Conservation (phyloP, 2,888 invertebrate genomes). For the Stenurella melanura region DNA sequence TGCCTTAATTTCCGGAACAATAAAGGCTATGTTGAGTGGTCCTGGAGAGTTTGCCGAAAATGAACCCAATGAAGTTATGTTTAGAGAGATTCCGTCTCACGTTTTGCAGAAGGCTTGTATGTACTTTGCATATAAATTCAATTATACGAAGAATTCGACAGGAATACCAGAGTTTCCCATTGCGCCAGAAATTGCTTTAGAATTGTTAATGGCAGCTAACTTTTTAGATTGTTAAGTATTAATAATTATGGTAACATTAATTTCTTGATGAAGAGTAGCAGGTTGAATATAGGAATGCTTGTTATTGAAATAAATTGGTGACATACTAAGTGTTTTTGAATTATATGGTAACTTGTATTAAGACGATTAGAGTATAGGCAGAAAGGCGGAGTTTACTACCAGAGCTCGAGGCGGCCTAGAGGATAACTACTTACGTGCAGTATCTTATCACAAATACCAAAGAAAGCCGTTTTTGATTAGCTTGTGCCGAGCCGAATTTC, state of each 20-base stretch:
- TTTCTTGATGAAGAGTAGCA: neutral
- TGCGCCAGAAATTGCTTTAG: slow-evolving; percentile 98
- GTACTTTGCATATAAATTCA: slow-evolving; percentile 99
- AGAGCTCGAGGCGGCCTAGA: too few relatives aligned
- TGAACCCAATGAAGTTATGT: slow-evolving; percentile 99
- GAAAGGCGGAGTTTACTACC: too few relatives aligned
- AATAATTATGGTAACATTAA: slow-evolving; percentile 26
- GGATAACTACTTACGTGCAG: too few relatives aligned
- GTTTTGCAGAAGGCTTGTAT: slow-evolving; percentile 99
- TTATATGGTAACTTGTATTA: neutral
- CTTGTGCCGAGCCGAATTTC: too few relatives aligned
- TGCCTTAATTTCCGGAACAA: slow-evolving; percentile 97
- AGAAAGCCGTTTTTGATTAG: too few relatives aligned
- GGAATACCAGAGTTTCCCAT: slow-evolving; percentile 99
- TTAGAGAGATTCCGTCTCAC: slow-evolving; percentile 99
- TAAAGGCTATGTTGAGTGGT: slow-evolving; percentile 98
- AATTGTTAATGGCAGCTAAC: slow-evolving; percentile 99
- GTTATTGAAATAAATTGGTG: neutral
- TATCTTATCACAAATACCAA: too few relatives aligned
- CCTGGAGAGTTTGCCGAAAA: slow-evolving; percentile 99
- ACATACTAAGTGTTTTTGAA: neutral
- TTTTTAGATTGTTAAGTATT: slow-evolving; percentile 94
- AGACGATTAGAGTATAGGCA: too few relatives aligned
- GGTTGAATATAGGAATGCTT: neutral
- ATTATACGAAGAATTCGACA: slow-evolving; percentile 98